phyloP scores from a whole-genome alignment of 1,140 invertebrate genomes.

The Helicoverpa zea region DNA sequence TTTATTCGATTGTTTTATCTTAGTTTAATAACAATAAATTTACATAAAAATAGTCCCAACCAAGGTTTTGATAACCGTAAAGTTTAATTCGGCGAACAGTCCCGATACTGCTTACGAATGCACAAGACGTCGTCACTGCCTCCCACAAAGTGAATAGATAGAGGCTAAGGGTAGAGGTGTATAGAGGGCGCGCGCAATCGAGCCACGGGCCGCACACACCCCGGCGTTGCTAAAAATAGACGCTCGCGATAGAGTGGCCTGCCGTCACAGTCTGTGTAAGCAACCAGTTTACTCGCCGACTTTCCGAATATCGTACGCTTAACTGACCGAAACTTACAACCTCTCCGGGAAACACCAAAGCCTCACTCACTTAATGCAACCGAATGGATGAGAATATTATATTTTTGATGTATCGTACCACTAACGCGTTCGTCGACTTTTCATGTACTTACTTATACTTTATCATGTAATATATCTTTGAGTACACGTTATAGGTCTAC shows the following conservation, averaged over 20 bases:
- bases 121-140: conserved; percentile 72
- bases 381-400: conserved; percentile 31
- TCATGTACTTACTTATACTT: not conserved
- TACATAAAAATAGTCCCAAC: not conserved
- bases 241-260: conserved; percentile 73
- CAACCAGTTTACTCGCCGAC: conserved; percentile 34
- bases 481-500: conserved; percentile 11
- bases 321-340: conserved; percentile 44
- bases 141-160: conserved; percentile 69
- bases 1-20: not conserved
- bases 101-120: conserved; percentile 73
- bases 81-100: conserved; percentile 50
- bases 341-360: conserved; percentile 1
- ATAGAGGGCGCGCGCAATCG: conserved; percentile 74
- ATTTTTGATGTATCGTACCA: conserved; percentile 31
- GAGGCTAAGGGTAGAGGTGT: conserved; percentile 60
- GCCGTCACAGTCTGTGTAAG: conserved; percentile 57
- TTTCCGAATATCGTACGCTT: conserved; percentile 26
- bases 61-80: conserved; percentile 20
- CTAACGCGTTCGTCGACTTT: conserved; percentile 24
- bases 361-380: conserved; percentile 1
- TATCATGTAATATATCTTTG: conserved; percentile 3
- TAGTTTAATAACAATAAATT: not conserved
- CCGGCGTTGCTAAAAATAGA: conserved; percentile 81
- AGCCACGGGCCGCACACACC: conserved; percentile 75